Evolutionary conservation across 2,888 invertebrate species (phyloP), one percentile per base, ranked within the genome.

Genomic region (Cerceris rybyensis): DNA sequence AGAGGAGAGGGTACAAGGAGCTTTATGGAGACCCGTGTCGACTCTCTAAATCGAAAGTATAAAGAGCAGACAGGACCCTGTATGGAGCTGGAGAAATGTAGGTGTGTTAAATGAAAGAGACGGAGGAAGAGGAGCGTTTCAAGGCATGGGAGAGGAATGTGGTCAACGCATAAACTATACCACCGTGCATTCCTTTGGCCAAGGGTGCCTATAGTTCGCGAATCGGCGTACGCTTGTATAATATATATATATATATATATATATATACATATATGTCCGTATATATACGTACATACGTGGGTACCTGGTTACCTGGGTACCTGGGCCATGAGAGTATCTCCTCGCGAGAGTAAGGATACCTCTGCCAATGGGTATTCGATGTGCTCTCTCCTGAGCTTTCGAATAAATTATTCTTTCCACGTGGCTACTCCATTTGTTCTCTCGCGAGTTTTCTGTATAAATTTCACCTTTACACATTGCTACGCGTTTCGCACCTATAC

Each of bases 71-170:
- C 70, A 61, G 65, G 61, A 16, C 54, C 67, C 49, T 61, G 74
- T 17, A 71, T 58, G 43, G 57, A 83, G 58, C 65, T 43, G 57
- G 57, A 60, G 80, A 75, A 76, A 85, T 83, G 86, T 81, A 85
- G 86, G 84, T 86, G 78, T 86, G 86, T 85, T 81, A 85, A 85
- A 85, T 82, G 87, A 85, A 86, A 78, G 87, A 80, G 86, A 84
- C 65, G 46, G 81, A 85, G 85, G 85, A 86, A 87, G 87, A 87
- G 86, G 88, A 87, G 85, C 84, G 88, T 88, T 80, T 88, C 85
- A 78, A 88, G 90, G 90, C 91, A 91, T 91, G 91, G 90, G 91
- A 91, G 91, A 90, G 90, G 91, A 91, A 91, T 91, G 91, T 90
- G 91, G 90, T 89, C 89, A 89, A 91, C 90, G 90, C 91, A 91